Base-by-base conservation (phyloP, 1,140 invertebrate genomes). In the Oncopodura yosiiana region DNA sequence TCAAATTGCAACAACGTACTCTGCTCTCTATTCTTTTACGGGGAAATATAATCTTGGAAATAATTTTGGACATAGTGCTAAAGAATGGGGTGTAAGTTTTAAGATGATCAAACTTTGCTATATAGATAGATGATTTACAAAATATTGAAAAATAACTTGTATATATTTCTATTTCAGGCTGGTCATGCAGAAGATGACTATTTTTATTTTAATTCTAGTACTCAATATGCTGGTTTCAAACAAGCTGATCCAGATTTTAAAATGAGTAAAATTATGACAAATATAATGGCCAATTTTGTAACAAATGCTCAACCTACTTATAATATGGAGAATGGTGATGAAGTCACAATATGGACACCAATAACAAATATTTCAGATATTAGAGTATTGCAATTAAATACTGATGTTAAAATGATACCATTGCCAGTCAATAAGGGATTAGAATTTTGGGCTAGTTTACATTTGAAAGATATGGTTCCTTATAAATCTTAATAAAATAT, bases 361-460 rank as follows among this genome's bases (percentile, higher is more conserved):
- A 38, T 56, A 3, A 48, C 34, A 18, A 41, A 52, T 48, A 19
- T 36, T 1, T 29, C 26, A 21, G n/a, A 49, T n/a, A 26, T 54
- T 18, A 9, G 26, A 27, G 29, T 53, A 9, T 38, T 53, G 1
- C 43, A 49, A 53, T 38, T 53, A n/a, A 38, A 56, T 14, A 32
- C 51, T 30, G 45, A 58, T 6, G 50, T 63, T 36, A 41, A 42
- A 45, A 63, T 63, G 61, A 52, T 59, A 16, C 34, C 54, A 19
- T 45, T 53, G 12, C 56, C 57, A 21, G 38, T 19, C 19, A 6
- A 27, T n/a, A 30, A 56, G 2, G 14, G 34, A n/a, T 26, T 56
- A 0, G 38, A 60, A 19, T 63, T 63, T 49, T 63, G 61, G 61
- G 46, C 49, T 18, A 2, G 21, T 16, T 32, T 58, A 14, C 38